Conservation (phyloP, 2,113 vertebrate species). For the Australoheros scitulus region DNA sequence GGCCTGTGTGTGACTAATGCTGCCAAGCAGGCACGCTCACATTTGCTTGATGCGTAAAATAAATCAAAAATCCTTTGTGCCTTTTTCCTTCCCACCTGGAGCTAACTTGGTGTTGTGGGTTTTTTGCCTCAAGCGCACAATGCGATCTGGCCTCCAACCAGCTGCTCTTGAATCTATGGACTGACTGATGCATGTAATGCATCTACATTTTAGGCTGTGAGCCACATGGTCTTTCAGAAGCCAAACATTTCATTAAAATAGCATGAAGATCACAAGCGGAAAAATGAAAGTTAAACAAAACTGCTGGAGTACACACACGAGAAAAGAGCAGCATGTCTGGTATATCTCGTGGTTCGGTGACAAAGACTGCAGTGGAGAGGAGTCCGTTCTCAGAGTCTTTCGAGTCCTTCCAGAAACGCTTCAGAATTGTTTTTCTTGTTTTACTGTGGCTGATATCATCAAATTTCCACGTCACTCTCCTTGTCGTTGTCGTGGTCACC, state of each 20-base stretch:
- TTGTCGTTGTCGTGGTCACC: constrained; percentile 99
- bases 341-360: not conserved
- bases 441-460: constrained; percentile 47
- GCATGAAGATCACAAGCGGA: not conserved
- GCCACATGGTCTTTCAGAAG: not conserved
- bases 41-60: not conserved
- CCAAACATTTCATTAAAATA: constrained; percentile 1
- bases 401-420: not conserved
- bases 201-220: not conserved
- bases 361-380: not conserved
- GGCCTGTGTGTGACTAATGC: constrained; percentile 2
- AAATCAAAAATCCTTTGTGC: not conserved
- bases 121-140: not conserved
- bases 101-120: not conserved
- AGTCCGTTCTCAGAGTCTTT: constrained; percentile 10
- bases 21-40: not conserved
- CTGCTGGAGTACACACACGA: not conserved
- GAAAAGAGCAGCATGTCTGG: not conserved
- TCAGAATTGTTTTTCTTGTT: not conserved
- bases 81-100: not conserved
- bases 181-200: not conserved
- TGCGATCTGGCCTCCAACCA: not conserved
- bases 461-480: constrained; percentile 98
- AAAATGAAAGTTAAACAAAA: not conserved
- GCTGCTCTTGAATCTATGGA: not conserved